phyloP scores from a whole-genome alignment of 2,113 vertebrate genomes.

The Sinocyclocheilus maitianheensis region DNA sequence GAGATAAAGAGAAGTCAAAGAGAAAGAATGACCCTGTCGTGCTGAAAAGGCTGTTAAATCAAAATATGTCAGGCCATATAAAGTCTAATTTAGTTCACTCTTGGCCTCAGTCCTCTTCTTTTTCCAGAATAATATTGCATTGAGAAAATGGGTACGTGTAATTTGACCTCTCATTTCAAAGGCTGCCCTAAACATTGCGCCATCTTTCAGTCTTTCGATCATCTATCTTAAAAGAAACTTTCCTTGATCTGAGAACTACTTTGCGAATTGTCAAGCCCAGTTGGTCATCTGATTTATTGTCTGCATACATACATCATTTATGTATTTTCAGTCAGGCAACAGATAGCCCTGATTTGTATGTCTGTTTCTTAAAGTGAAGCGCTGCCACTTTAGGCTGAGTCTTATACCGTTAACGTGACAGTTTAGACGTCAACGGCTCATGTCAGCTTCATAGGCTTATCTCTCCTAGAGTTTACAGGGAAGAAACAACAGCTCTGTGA shows the following conservation, averaged over 20 bases:
- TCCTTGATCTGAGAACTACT: not conserved
- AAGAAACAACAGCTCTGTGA: slow-evolving; percentile 35
- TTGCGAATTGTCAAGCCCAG: not conserved
- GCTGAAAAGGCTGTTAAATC: slow-evolving; percentile 26
- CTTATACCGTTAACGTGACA: not conserved
- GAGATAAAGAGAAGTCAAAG: not conserved
- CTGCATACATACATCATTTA: slow-evolving; percentile 4
- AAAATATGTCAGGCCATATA: slow-evolving; percentile 15
- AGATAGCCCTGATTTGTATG: slow-evolving; percentile 18
- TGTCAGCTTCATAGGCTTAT: not conserved
- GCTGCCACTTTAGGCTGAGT: not conserved
- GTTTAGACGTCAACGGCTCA: not conserved
- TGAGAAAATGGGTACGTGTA: not conserved
- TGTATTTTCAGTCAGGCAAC: not conserved
- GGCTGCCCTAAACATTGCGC: not conserved
- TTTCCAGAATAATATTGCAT: slow-evolving; percentile 14
- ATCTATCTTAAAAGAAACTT: not conserved
- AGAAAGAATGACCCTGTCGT: slow-evolving; percentile 6
- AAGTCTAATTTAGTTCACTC: slow-evolving; percentile 24
- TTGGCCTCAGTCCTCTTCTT: not conserved
- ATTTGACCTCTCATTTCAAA: slow-evolving; percentile 24
- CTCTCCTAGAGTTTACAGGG: slow-evolving; percentile 14
- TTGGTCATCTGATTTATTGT: slow-evolving; percentile 34
- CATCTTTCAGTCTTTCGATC: slow-evolving; percentile 9
- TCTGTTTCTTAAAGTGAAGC: not conserved